Percentiles rank a stretch among this genome's conserved stretches.
Evolutionary conservation across 2,797 vertebrate genomes (phyloP).

Genomic region (Graptemys geographica): DNA sequence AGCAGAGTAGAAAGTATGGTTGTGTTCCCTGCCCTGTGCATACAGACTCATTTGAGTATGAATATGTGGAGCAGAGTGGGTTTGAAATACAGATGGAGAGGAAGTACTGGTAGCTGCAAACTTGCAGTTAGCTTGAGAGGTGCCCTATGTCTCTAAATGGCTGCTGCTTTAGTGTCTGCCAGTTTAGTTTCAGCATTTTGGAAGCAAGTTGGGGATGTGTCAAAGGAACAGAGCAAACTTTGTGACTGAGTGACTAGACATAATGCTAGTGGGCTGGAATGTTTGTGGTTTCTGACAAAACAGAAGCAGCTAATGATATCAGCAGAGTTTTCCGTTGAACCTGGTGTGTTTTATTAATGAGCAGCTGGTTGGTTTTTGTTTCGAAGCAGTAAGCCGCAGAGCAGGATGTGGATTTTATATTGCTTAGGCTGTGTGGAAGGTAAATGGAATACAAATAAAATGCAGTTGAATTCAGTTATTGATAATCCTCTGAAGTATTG

Average conservation of each 20-base stretch:
- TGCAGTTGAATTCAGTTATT: constrained; percentile 16
- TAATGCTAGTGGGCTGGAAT: constrained; percentile 28
- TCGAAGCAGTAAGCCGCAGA: constrained; percentile 44
- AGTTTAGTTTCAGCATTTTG: not conserved
- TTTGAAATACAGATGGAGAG: not conserved
- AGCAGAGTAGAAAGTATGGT: not conserved
- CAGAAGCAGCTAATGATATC: constrained; percentile 54
- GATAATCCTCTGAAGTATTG: constrained; percentile 20
- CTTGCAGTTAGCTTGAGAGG: constrained; percentile 39
- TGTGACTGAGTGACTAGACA: not conserved
- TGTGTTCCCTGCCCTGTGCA: not conserved
- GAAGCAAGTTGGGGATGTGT: not conserved
- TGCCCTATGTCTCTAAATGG: not conserved
- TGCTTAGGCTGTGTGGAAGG: constrained; percentile 25
- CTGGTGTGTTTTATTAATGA: constrained; percentile 17
- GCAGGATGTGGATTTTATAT: constrained; percentile 62
- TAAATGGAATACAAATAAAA: constrained; percentile 56
- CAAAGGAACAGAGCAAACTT: not conserved
- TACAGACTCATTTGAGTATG: not conserved
- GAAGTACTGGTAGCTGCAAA: constrained; percentile 9
- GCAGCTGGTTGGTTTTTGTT: constrained; percentile 63
- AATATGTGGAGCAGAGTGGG: not conserved
- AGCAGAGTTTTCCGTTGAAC: constrained; percentile 46
- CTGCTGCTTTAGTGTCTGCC: not conserved
- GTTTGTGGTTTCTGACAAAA: constrained; percentile 47